These are phyloP conservation scores for Porites evermanni DNA, from an alignment of 92 coral and sea anemone genomes.

Conservation along the genomic window DNA sequence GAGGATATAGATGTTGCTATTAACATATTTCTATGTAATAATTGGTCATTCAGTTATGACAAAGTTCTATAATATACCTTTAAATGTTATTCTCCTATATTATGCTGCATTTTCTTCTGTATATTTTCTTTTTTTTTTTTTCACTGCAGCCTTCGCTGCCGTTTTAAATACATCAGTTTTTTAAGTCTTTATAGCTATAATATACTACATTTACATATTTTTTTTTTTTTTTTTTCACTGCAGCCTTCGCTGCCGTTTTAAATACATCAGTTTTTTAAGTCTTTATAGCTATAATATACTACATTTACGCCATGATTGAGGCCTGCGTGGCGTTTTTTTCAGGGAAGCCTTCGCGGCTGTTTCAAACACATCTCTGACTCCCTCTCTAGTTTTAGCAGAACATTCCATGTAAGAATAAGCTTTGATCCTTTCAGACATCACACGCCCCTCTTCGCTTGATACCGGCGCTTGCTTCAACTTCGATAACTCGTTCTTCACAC, in stretches of 20 bases:
- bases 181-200: constrained; percentile 36
- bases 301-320: constrained; percentile 64
- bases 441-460: constrained; percentile 74
- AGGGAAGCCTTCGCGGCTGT: constrained; percentile 93
- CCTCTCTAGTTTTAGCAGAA: constrained; percentile 96
- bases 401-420: constrained; percentile 95
- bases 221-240: too few relatives aligned
- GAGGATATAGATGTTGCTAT: too few relatives aligned
- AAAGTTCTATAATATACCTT: too few relatives aligned
- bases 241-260: too few relatives aligned
- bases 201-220: constrained; percentile 78
- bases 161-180: too few relatives aligned
- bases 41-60: too few relatives aligned
- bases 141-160: too few relatives aligned
- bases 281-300: constrained; percentile 58
- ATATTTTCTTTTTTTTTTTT: too few relatives aligned
- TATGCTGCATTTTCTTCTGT: too few relatives aligned
- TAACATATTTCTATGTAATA: too few relatives aligned
- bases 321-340: constrained; percentile 65
- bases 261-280: too few relatives aligned
- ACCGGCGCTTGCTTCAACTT: constrained; percentile 91
- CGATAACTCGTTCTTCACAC: constrained; percentile 81
- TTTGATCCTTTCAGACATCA: constrained; percentile 72
- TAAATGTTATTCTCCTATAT: too few relatives aligned
- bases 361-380: constrained; percentile 88